Evolutionary conservation across 2,888 invertebrate genomes (phyloP).

Genomic region (Dasypolia templi): DNA sequence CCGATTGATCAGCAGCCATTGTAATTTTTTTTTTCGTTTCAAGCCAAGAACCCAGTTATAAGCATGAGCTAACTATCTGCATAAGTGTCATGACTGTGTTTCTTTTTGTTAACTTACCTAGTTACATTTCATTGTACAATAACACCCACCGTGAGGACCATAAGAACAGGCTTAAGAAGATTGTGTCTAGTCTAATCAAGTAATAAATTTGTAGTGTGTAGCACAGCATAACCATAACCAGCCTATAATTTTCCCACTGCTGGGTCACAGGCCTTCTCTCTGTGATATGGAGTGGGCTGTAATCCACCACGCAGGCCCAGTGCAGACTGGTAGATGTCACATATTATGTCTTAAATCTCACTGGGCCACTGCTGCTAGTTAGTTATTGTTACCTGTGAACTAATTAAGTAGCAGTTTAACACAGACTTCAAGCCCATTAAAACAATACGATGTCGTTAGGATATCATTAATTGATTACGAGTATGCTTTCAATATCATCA

Average conservation of each 20-base stretch:
- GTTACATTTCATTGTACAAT: too few relatives aligned
- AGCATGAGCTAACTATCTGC: too few relatives aligned
- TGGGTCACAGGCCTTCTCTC: not conserved
- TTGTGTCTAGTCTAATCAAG: too few relatives aligned
- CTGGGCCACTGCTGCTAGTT: too few relatives aligned
- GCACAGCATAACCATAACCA: not conserved
- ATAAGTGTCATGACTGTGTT: too few relatives aligned
- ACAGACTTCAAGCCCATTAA: not conserved
- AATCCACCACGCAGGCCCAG: not conserved
- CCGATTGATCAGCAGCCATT: not conserved
- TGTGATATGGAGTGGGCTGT: not conserved
- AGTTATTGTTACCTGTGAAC: not conserved
- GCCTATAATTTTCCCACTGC: not conserved
- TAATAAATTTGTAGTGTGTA: too few relatives aligned
- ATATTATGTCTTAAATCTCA: not conserved
- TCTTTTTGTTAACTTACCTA: too few relatives aligned
- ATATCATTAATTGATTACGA: conserved; percentile 6
- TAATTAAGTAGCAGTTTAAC: conserved; percentile 9
- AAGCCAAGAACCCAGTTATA: not conserved
- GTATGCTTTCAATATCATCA: conserved; percentile 12
- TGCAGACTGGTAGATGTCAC: not conserved
- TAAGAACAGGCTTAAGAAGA: too few relatives aligned
- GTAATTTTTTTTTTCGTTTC: not conserved
- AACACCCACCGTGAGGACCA: too few relatives aligned
- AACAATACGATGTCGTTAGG: conserved; percentile 3